phyloP scores from a whole-genome alignment of 1,140 invertebrate species.

The Drosophila eugracilis region DNA sequence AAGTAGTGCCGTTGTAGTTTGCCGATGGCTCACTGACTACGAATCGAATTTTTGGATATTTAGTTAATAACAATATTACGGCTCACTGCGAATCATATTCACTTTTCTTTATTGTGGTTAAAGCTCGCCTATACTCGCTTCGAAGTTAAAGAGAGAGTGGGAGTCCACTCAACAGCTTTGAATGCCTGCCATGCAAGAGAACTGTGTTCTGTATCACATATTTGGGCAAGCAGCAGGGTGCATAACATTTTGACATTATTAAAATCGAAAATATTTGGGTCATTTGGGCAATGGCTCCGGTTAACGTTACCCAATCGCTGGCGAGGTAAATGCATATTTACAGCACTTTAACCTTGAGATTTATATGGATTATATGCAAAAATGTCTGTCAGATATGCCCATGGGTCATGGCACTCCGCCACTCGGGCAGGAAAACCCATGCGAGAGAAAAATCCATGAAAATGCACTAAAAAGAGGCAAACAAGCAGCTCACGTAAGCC shows the following conservation, averaged over 20 bases:
- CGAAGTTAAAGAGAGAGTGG: neutral
- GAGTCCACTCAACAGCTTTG: neutral
- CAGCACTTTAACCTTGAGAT: conserved; percentile 74
- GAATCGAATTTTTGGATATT: too few species aligned
- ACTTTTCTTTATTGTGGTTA: too few species aligned
- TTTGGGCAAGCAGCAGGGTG: conserved; percentile 1
- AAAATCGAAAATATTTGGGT: conserved; percentile 60
- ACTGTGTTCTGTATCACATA: too few species aligned
- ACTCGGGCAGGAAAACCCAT: neutral
- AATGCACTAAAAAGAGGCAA: conserved; percentile 63
- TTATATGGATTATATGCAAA: conserved; percentile 68
- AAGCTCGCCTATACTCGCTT: too few species aligned
- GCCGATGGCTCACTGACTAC: too few species aligned
- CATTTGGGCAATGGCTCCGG: conserved; percentile 45
- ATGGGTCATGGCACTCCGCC: conserved; percentile 27
- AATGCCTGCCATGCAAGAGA: neutral
- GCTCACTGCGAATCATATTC: too few species aligned
- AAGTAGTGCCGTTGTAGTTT: too few species aligned
- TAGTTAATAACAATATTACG: too few species aligned
- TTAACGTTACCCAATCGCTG: conserved; percentile 44
- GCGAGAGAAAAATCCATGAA: conserved; percentile 50
- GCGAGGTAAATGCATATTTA: conserved; percentile 69
- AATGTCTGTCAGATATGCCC: conserved; percentile 34
- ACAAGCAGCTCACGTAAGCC: conserved; percentile 64
- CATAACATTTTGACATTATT: conserved; percentile 66